Conservation (phyloP, 2,113 vertebrate species). For the Ondatra zibethicus region DNA sequence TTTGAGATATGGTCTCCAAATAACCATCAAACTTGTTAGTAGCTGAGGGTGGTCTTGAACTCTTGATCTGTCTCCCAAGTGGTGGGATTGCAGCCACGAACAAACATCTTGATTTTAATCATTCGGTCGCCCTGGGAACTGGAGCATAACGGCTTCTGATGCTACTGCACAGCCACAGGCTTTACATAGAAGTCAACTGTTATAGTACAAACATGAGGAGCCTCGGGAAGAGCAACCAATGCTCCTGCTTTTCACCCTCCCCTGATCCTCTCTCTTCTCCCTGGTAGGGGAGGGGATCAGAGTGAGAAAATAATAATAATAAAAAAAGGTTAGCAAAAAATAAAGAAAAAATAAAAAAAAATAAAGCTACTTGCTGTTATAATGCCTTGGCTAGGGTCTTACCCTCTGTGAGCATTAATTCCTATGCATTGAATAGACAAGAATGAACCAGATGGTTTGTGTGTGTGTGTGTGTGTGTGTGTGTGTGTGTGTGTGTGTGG, state of each 20-base stretch:
- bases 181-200: no score
- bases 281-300: background rate
- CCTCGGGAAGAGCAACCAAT: background rate
- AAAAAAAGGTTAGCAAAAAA: background rate
- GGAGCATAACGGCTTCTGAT: background rate
- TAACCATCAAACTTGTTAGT: background rate
- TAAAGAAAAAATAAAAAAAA: background rate
- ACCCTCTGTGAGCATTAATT: background rate
- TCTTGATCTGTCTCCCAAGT: background rate
- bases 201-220: background rate
- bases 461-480: background rate
- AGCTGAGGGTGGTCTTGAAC: background rate
- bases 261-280: background rate
- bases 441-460: background rate
- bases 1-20: background rate
- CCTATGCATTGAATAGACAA: background rate
- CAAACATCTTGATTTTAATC: background rate
- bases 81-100: background rate
- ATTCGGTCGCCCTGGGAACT: background rate
- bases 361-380: background rate
- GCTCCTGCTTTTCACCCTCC: rapidly evolving
- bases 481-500: background rate
- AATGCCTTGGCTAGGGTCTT: background rate
- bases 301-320: background rate
- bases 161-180: background rate